Base-by-base conservation (phyloP, 2,888 invertebrate species). In the Heliconius ismenius region DNA sequence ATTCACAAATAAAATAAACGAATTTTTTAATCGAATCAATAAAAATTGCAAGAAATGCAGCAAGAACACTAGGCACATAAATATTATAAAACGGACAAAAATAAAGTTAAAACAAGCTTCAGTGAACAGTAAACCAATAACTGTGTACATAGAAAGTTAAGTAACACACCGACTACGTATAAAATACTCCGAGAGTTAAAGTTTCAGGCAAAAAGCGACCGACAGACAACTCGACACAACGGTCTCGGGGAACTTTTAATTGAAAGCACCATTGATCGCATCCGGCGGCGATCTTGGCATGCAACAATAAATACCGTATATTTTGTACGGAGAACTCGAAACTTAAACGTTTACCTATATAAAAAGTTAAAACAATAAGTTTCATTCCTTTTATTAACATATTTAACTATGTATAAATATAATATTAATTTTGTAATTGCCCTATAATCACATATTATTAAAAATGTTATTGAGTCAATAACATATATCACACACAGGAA, bases 201-300 rank as follows among this genome's bases (percentile, higher is more conserved):
- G 67, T 76, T 74, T 73, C 62, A 77, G n/a, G 75, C 74, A 79
- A 79, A 79, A 79, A 78, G 70, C 76, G 24, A 70, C 76, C 68
- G 68, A 73, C 75, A 73, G 73, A 72, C 73, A 72, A 74, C 62
- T 74, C 79, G 77, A 76, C 79, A 80, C 79, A 77, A 78, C 77
- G 81, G 73, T 28, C 74, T 62, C 75, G 77, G 82, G 83, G 86
- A 91, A 91, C 88, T 91, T 91, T 90, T 91, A 91, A 91, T 91
- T 91, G 88, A 78, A 76, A 81, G 78, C 78, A 78, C 79, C 79
- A 81, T 78, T 80, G 81, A 81, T 79, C 77, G 79, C 73, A 78
- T 58, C 70, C 70, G 70, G 58, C 32, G 32, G 54, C 54, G 15
- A 70, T 70, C 70, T 70, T 70, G 58, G 54, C 18, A 58, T 70